phyloP scores from a whole-genome alignment of 35 echinoderm and acorn worm genomes.

The Heliocidaris tuberculata region DNA sequence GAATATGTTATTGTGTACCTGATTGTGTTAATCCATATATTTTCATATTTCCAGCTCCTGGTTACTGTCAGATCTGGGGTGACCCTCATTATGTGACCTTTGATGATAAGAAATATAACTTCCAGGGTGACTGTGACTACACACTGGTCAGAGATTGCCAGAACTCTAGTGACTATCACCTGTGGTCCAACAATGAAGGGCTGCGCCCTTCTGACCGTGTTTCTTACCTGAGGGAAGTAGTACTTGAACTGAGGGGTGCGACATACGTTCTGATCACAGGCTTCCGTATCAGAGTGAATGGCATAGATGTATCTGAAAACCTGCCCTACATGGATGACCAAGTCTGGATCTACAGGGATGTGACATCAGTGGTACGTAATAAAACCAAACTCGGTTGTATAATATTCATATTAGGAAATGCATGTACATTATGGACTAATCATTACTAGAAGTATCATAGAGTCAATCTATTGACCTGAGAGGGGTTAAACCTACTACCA shows the following conservation, averaged over 20 bases:
- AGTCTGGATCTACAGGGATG: neutral
- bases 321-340: constrained; percentile 13
- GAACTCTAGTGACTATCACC: constrained; percentile 50
- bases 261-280: constrained; percentile 54
- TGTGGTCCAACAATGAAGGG: constrained; percentile 56
- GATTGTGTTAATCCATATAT: no score
- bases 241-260: constrained; percentile 31
- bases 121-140: constrained; percentile 85
- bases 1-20: no score
- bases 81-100: constrained; percentile 79
- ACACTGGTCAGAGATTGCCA: constrained; percentile 69
- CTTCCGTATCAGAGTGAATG: constrained; percentile 63
- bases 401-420: no score
- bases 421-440: no score
- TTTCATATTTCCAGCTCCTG: constrained; percentile 44
- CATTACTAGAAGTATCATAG: no score
- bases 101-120: constrained; percentile 63
- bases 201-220: constrained; percentile 51
- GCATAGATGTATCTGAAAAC: constrained; percentile 17
- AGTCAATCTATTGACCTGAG: no score
- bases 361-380: constrained; percentile 31
- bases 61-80: constrained; percentile 68
- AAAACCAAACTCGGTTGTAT: neutral
- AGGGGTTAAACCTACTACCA: no score
- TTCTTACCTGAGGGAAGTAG: constrained; percentile 60